phyloP scores from a whole-genome alignment of 2,888 invertebrate genomes.

The Pimpla rufipes region DNA sequence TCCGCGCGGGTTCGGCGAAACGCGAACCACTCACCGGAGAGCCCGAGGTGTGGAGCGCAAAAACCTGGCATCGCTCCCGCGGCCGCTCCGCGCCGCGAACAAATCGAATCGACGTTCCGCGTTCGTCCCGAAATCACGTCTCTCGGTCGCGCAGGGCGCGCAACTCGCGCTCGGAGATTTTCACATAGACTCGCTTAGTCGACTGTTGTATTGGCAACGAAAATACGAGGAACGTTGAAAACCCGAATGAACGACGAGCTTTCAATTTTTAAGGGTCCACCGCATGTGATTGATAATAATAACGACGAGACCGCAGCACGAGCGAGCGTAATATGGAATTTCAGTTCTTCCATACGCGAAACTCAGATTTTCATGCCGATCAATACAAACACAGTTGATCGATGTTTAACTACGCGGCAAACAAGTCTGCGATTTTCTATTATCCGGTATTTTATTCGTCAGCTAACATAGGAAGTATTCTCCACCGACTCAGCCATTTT shows the following conservation, averaged over 20 bases:
- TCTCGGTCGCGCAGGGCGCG: not conserved
- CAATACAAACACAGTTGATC: too few relatives aligned
- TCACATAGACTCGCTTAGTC: constrained; percentile 33
- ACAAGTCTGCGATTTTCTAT: not conserved
- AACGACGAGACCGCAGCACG: not conserved
- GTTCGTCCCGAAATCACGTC: constrained; percentile 18
- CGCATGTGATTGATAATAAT: not conserved
- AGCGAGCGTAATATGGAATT: not conserved
- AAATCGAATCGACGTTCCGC: constrained; percentile 35
- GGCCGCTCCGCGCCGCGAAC: constrained; percentile 1
- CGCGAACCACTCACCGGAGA: constrained; percentile 40
- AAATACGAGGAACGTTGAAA: constrained; percentile 16
- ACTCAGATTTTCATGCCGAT: too few relatives aligned
- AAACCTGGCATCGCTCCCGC: constrained; percentile 36
- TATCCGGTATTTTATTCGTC: not conserved
- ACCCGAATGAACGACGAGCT: constrained; percentile 11
- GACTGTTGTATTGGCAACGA: constrained; percentile 17
- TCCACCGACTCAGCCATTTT: too few relatives aligned
- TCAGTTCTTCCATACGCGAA: not conserved
- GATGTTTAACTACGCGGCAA: too few relatives aligned
- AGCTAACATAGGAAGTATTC: too few relatives aligned
- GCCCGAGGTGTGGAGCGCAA: constrained; percentile 47
- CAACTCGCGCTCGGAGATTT: constrained; percentile 25
- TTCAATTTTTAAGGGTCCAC: constrained; percentile 16
- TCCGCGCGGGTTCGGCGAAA: constrained; percentile 13